Conservation (phyloP, 2,113 vertebrate species). For the Connochaetes taurinus region DNA sequence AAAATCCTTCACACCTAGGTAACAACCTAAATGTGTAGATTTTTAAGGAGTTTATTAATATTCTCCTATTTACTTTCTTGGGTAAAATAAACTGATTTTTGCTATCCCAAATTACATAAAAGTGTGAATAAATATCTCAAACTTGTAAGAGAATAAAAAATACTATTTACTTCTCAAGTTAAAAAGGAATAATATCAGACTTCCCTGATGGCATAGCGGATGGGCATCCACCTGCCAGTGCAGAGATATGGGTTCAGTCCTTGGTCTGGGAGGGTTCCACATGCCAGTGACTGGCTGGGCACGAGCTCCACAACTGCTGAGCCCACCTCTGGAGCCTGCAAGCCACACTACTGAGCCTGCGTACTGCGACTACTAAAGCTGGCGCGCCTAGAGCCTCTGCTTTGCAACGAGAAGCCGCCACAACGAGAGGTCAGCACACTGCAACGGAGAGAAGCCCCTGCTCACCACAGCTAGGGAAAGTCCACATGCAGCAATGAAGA, state of each 20-base stretch:
- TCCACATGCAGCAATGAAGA: neutral
- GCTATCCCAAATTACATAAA: neutral
- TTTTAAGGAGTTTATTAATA: neutral
- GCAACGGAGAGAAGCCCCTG: neutral
- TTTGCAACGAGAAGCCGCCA: neutral
- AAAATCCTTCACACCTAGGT: neutral
- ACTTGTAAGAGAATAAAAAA: neutral
- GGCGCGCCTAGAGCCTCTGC: neutral
- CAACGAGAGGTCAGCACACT: neutral
- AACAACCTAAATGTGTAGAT: neutral
- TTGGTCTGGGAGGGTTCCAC: neutral
- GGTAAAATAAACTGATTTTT: neutral
- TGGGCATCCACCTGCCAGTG: neutral
- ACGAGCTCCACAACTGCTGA: neutral
- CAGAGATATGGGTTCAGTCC: neutral
- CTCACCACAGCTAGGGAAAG: neutral
- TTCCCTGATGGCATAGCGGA: neutral
- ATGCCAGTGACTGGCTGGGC: neutral
- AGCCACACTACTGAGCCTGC: neutral
- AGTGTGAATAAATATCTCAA: neutral
- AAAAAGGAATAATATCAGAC: neutral
- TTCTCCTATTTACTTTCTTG: neutral
- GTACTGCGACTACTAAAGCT: neutral
- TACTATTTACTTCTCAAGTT: neutral
- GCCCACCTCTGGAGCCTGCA: neutral